Conservation (phyloP, 2,888 invertebrate species). For the Branchellion lobata region DNA sequence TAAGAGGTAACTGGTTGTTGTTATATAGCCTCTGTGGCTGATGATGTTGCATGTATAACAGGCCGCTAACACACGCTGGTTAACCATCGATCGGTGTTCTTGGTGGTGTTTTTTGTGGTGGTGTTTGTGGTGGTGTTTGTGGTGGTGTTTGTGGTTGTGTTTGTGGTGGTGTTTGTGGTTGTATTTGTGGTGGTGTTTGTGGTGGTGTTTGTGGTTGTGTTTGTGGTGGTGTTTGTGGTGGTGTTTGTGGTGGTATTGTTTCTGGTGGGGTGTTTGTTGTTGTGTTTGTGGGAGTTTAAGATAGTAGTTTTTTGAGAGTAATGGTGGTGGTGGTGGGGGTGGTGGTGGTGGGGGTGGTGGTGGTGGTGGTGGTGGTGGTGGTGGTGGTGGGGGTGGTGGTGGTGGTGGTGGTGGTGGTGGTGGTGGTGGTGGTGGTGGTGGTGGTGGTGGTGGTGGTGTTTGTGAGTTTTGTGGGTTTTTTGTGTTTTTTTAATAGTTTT, state of each 20-base stretch:
- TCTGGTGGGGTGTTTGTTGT: not conserved
- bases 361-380: not conserved
- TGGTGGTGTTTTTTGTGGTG: not conserved
- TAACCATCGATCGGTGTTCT: no score
- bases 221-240: not conserved
- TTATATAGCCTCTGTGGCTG: no score
- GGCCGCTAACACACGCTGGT: no score
- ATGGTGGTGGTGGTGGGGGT: not conserved
- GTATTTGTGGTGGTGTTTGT: not conserved
- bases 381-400: no score
- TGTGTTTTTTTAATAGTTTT: no score
- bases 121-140: not conserved
- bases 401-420: not conserved
- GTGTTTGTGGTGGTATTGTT: not conserved
- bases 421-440: not conserved
- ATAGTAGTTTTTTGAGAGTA: no score
- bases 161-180: not conserved
- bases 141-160: not conserved
- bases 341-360: not conserved
- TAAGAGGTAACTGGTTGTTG: no score
- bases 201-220: not conserved
- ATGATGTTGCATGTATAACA: no score
- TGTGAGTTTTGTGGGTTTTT: no score
- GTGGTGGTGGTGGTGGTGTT: not conserved
- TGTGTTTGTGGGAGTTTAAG: not conserved